Conservation (phyloP, 2,113 vertebrate genomes). For the Macrotis lagotis region DNA sequence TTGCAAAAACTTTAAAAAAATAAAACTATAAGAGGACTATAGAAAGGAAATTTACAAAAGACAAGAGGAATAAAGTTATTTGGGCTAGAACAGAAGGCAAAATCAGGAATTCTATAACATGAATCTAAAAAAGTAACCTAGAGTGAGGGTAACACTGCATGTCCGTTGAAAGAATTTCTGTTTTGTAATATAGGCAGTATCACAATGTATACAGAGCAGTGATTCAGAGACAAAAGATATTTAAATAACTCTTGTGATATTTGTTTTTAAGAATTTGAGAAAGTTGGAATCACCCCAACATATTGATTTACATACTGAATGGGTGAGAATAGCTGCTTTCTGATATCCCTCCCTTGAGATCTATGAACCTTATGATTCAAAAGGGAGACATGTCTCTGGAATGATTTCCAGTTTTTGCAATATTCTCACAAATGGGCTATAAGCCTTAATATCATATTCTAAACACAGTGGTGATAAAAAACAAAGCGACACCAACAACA, state of each 20-base stretch:
- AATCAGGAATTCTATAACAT: not conserved
- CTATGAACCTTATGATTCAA: not conserved
- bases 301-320: not conserved
- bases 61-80: not conserved
- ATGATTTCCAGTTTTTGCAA: not conserved
- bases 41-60: too few species aligned
- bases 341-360: not conserved
- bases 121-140: not conserved
- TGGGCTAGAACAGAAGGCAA: not conserved
- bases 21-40: too few species aligned
- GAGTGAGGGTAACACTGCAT: not conserved
- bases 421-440: not conserved
- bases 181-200: not conserved
- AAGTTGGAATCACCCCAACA: not conserved
- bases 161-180: not conserved
- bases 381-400: not conserved
- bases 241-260: not conserved
- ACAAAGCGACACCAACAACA: too few species aligned
- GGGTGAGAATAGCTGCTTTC: not conserved
- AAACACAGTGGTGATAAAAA: not conserved
- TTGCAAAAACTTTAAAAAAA: too few species aligned
- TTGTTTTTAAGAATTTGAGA: not conserved
- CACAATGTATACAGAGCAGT: not conserved
- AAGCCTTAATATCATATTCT: not conserved
- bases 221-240: not conserved